Percentiles rank a stretch among this genome's conserved stretches.
Evolutionary conservation across 2,113 vertebrate genomes (phyloP).

Genomic region (Menidia beryllina): DNA sequence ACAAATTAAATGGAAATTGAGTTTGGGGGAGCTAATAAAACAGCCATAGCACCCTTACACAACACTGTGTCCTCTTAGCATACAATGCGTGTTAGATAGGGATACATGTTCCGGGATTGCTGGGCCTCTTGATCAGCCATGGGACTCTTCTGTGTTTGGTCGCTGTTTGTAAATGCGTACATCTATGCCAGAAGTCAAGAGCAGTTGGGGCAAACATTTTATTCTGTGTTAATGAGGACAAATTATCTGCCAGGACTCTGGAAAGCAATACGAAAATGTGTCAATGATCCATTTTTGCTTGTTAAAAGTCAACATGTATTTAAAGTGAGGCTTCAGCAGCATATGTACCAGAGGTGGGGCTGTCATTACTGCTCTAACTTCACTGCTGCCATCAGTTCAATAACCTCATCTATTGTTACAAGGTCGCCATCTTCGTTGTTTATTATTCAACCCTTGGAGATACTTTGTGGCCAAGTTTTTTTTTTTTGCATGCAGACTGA

Average conservation of each 20-base stretch:
- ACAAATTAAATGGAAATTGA: slow-evolving; percentile 86
- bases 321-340: slow-evolving; percentile 29
- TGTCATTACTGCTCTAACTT: slow-evolving; percentile 20
- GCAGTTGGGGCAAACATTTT: slow-evolving; percentile 25
- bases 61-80: slow-evolving; percentile 61
- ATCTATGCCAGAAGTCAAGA: slow-evolving; percentile 12
- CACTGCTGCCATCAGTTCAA: slow-evolving; percentile 15
- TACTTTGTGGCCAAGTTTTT: slow-evolving; percentile 12
- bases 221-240: slow-evolving; percentile 34
- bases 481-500: slow-evolving; percentile 25
- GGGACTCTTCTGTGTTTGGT: slow-evolving; percentile 20
- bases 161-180: slow-evolving; percentile 19
- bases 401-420: slow-evolving; percentile 20
- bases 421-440: slow-evolving; percentile 5
- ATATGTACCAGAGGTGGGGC: background rate
- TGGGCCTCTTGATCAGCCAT: slow-evolving; percentile 43
- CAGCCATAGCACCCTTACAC: slow-evolving; percentile 60
- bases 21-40: slow-evolving; percentile 84
- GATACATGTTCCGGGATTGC: slow-evolving; percentile 41
- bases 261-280: slow-evolving; percentile 23
- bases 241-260: slow-evolving; percentile 32
- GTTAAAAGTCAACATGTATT: slow-evolving; percentile 24
- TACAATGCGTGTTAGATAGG: slow-evolving; percentile 59
- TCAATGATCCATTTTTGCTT: slow-evolving; percentile 46
- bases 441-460: slow-evolving; percentile 13